Conservation (phyloP, 2,797 vertebrate genomes). For the Ceyx erithaca region DNA sequence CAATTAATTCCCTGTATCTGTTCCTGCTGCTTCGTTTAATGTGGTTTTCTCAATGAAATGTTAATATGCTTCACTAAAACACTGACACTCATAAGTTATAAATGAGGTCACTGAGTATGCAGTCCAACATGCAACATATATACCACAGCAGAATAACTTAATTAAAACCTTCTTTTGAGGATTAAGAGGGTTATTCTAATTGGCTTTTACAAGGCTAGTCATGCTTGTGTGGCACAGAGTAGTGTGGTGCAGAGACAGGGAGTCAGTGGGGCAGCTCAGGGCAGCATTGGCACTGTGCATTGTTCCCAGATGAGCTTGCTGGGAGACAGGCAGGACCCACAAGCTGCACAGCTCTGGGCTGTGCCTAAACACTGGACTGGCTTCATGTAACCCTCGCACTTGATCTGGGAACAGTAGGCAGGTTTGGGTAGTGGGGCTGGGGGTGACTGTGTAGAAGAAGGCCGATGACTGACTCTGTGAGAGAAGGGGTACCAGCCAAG, state of each 20-base stretch:
- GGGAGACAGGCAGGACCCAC: neutral
- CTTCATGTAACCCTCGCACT: fast-evolving
- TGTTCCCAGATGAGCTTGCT: fast-evolving
- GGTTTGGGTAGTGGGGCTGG: neutral
- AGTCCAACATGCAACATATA: neutral
- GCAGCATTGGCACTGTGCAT: fast-evolving
- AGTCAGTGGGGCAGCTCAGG: fast-evolving
- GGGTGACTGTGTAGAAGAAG: fast-evolving
- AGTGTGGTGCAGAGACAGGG: neutral
- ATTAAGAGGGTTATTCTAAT: neutral
- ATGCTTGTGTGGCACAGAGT: fast-evolving
- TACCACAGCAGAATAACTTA: neutral
- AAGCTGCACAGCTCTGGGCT: neutral
- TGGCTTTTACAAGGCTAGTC: neutral
- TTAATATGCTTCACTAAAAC: slow-evolving; percentile 29
- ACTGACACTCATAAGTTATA: neutral
- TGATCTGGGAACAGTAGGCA: neutral
- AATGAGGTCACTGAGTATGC: neutral
- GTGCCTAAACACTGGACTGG: too few species aligned
- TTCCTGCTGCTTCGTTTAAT: slow-evolving; percentile 27
- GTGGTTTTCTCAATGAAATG: slow-evolving; percentile 24
- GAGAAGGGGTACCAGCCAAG: neutral
- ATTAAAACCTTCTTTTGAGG: slow-evolving; percentile 48
- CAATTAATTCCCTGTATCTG: neutral
- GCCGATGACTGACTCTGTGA: fast-evolving